Percentiles rank a stretch among this genome's conserved stretches.
These are phyloP conservation scores for Spilosoma lubricipeda DNA, from an alignment of 2,888 invertebrate species.

Conservation along the genomic window DNA sequence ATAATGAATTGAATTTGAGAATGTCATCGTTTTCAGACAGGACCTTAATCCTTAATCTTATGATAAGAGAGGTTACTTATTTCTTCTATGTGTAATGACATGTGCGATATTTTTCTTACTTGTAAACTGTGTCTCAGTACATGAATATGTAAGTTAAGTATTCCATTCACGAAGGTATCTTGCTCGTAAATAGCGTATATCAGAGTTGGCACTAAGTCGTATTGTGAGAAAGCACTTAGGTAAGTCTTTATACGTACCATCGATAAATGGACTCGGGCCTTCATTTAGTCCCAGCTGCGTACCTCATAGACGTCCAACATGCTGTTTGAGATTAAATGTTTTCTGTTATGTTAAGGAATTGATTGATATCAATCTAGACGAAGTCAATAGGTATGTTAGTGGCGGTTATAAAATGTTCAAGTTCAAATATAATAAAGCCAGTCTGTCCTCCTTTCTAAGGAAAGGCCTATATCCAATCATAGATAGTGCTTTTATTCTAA, in stretches of 20 bases:
- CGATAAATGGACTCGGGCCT: slow-evolving; percentile 26
- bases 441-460: too few relatives aligned
- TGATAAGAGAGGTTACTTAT: too few relatives aligned
- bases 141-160: background rate
- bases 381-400: too few relatives aligned
- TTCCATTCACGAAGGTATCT: slow-evolving; percentile 11
- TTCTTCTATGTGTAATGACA: background rate
- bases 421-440: too few relatives aligned
- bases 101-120: background rate
- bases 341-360: background rate
- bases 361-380: background rate
- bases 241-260: slow-evolving; percentile 13
- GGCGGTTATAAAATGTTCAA: too few relatives aligned
- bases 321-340: background rate
- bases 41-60: too few relatives aligned
- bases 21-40: too few relatives aligned
- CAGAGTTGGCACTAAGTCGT: slow-evolving; percentile 13
- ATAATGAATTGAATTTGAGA: too few relatives aligned
- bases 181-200: slow-evolving; percentile 19
- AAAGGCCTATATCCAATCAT: too few relatives aligned
- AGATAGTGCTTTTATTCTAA: too few relatives aligned
- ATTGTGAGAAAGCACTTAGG: slow-evolving; percentile 13
- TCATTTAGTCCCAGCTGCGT: slow-evolving; percentile 8
- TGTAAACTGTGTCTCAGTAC: background rate
- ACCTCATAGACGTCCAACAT: slow-evolving; percentile 18